Percentiles rank a stretch among this genome's conserved stretches.
Conservation (phyloP, 2,797 vertebrate genomes). For the Tarsius wallacei region DNA sequence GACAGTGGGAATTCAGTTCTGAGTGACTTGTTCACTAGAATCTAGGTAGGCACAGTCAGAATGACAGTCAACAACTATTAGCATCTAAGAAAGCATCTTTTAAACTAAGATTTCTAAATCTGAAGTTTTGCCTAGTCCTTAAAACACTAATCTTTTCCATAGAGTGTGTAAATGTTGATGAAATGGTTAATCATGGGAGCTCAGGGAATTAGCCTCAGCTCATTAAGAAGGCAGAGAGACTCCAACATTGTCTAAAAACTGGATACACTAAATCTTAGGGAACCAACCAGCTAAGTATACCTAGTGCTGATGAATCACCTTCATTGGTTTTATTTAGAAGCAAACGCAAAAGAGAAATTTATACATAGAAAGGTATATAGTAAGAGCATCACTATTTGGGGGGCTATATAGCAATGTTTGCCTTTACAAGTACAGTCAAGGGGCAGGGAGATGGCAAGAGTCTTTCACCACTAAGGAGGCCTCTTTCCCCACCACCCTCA, state of each 20-base stretch:
- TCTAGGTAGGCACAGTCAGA: background rate
- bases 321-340: constrained; percentile 49
- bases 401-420: background rate
- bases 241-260: background rate
- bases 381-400: background rate
- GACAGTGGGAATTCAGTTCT: background rate
- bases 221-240: background rate
- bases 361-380: background rate
- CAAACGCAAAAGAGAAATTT: constrained; percentile 8
- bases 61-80: background rate
- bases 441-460: background rate
- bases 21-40: background rate
- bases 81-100: background rate
- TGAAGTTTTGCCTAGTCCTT: background rate
- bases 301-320: background rate
- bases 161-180: background rate
- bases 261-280: background rate
- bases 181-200: background rate
- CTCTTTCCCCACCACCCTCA: background rate
- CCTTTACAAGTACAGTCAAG: background rate
- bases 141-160: background rate
- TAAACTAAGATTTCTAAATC: background rate
- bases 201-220: background rate
- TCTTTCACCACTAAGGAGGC: background rate
- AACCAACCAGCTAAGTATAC: background rate